Base-by-base conservation (phyloP, 2,888 invertebrate genomes). In the Dinocampus coccinellae region DNA sequence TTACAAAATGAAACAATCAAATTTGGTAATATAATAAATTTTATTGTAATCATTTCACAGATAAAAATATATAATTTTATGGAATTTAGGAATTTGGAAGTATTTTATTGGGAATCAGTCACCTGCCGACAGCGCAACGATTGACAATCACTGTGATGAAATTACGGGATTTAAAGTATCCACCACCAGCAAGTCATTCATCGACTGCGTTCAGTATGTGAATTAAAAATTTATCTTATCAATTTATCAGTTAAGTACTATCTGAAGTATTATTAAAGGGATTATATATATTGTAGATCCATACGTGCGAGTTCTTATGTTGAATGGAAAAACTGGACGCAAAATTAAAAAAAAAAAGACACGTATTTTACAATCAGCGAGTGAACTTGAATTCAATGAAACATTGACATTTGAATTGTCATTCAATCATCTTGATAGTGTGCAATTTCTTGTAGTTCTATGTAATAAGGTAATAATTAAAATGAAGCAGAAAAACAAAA, bases 121-220 rank as follows among this genome's bases (percentile, higher is more conserved):
- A 88, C 77, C 83, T 89, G 72, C 89, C 89, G 29, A 89, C 89
- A 10, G 89, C 89, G 3, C 88, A 89, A 80, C 84, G 89, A 76
- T 82, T 89, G 77, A 88, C 89, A 55, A 87, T 89, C 70, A 88
- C 87, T 73, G 83, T 89, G 52, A 86, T 88, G 79, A 88, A 88
- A 78, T 79, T 87, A 58, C 87, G 87, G 24, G 88, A 88, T 79
- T 78, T 89, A 53, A 88, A 87, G 76, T 82, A 84, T 66, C 69
- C 75, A 34, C 69, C 75, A 34, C 77, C 82, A 13, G 69, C 80
- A 33, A 81, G 84, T 60, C 70, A 83, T 55, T 83, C 78, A 75
- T 61, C 86, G 34, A 82, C 83, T 39, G 76, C 84, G 36, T 89
- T 89, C 74, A 85, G 89, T 89, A 78, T 87, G 88, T 81, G 52